Base-by-base conservation (phyloP, 2,888 invertebrate species). In the Clunio marinus region DNA sequence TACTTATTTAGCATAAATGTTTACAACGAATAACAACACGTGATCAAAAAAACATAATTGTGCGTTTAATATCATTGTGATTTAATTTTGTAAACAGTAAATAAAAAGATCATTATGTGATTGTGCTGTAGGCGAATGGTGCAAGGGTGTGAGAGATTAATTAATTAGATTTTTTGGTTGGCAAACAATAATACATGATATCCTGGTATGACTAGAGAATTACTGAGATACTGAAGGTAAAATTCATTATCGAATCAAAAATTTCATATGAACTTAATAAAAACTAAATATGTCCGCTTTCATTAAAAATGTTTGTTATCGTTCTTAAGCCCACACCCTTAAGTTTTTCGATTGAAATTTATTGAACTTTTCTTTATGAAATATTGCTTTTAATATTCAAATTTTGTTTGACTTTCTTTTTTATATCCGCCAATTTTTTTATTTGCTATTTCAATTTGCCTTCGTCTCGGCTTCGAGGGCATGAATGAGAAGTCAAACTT, bases 401-500 rank as follows among this genome's bases (percentile, higher is more conserved):
- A 63, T 63, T 63, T 59, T 27, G 57, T 25, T 57, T n/a, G n/a
- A n/a, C n/a, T n/a, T n/a, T n/a, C n/a, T n/a, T n/a, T n/a, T 60
- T 63, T 45, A 63, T 63, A 27, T 45, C 37, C 63, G 27, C 46
- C 63, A 45, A 46, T 45, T 45, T 63, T 63, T 63, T 32, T 20
- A 3, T n/a, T n/a, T n/a, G n/a, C 46, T 22, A 20, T 63, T 25
- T 20, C 25, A 15, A 37, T 13, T 27, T 24, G 45, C 15, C 63
- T 27, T 17, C 22, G 51, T 17, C 24, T 46, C 63, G 63, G 32
- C 28, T 28, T 15, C 8, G 13, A 20, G 57, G 10, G 13, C 17
- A 57, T n/a, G n/a, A n/a, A 27, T 8, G 37, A 37, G 22, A 63
- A 63, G 46, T 45, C 35, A 51, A 66, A 66, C 24, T 35, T 77